Base-by-base conservation (phyloP, 1,140 invertebrate genomes). In the Tribolium castaneum region DNA sequence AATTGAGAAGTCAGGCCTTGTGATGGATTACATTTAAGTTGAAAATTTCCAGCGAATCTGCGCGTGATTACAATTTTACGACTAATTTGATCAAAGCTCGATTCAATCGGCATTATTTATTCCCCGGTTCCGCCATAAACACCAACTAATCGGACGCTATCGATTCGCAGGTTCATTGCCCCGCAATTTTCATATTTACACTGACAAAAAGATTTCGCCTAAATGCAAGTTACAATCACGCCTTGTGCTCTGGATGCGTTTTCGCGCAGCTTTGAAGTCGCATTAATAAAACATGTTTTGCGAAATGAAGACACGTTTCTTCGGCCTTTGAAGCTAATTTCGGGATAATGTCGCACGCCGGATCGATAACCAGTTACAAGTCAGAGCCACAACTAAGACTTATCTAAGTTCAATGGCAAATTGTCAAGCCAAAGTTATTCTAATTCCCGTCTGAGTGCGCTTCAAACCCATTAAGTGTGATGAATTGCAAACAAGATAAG, bases 61-160 rank as follows among this genome's bases (percentile, higher is more conserved):
- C 6, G 6, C 51, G 5, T 16, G 16, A 16, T 30, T 30, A 30
- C 25, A 19, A 16, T 52, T 52, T 14, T 14, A 10, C 51, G 51
- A 51, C 3, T 52, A 52, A 52, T 71, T 71, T 12, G 7, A 51
- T 49, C 12, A 52, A 30, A n/a, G 45, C 5, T 50, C 70, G 50
- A 51, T 2, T 51, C 45, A n/a, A 3, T 71, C 22, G 50, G 45
- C 51, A 72, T 50, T 72, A 52, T 72, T 72, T 72, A 72, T 51
- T 51, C 19, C 14, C n/a, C 9, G 25, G 3, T 71, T 25, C 34
- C 14, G 12, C 6, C 12, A 9, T 72, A 16, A 51, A 59, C 54
- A 59, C 14, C 54, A n/a, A n/a, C n/a, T n/a, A n/a, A n/a, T n/a
- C n/a, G 4, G 9, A 45, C 9, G 5, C n/a, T 30, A n/a, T 59